Evolutionary conservation across 2,797 vertebrate species (phyloP), one percentile per base, ranked within the genome.

Genomic region (Phaenicophaeus curvirostris): DNA sequence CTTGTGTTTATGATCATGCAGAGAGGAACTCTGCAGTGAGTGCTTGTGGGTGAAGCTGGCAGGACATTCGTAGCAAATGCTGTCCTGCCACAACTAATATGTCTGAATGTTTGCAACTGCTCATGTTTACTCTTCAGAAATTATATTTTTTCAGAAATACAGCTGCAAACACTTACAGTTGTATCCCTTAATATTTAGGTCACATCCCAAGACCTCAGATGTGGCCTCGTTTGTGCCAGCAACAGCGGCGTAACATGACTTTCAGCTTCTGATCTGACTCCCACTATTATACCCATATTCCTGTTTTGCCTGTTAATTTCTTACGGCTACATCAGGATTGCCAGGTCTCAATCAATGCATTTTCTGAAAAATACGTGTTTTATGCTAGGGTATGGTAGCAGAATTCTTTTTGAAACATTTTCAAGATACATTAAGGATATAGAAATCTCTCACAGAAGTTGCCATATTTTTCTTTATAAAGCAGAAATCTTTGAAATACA

Each of bases 111-210:
- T 96, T 87, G 72, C 72, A 77, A 92, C 42, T 82, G 92, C 74
- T 93, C 30, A 25, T 94, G 57, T 95, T 94, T 91, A 85, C 81
- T 87, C 63, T 87, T n/a, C 61, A 93, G 76, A 81, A 86, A 68
- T 84, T 46, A 15, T 86, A 84, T 91, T 87, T 94, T 94, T 94
- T 91, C 66, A 90, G 51, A 89, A 94, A 89, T 88, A 85, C 93
- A 96, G 77, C 93, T 96, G 96, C 72, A 95, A 87, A 68, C 90
- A 93, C 79, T 95, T 94, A 85, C 83, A 80, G 41, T 61, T n/a
- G 28, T 89, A 33, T 75, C 68, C 50, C 54, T 87, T 89, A 62
- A 51, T 91, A 90, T 94, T 92, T 94, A 89, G 90, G 92, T 95
- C 96, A 93, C 81, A 85, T 87, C 6, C 6, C 54, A 90, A 35